Conservation (phyloP, 2,888 invertebrate genomes). For the Thera obeliscata region DNA sequence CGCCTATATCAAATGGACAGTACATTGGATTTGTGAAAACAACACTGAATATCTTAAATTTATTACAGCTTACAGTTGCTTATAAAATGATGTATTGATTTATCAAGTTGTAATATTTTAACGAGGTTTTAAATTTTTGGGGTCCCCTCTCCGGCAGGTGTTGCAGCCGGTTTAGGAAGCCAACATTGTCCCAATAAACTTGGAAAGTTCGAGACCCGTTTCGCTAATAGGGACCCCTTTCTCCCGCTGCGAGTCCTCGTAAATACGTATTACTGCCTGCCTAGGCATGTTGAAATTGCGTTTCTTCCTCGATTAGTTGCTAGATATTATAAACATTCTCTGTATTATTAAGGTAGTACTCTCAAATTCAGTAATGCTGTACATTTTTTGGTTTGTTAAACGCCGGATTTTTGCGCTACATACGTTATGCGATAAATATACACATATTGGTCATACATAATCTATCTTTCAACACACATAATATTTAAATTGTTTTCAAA, state of each 20-base stretch:
- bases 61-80: slow-evolving; percentile 3
- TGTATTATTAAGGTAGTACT: neutral
- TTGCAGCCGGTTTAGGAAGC: slow-evolving; percentile 58
- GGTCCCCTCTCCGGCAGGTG: slow-evolving; percentile 66
- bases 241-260: slow-evolving; percentile 41
- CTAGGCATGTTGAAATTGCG: slow-evolving; percentile 33
- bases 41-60: neutral
- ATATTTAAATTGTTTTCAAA: too few relatives aligned
- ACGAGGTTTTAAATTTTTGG: slow-evolving; percentile 53
- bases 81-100: slow-evolving; percentile 29
- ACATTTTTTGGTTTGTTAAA: too few relatives aligned
- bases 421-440: too few relatives aligned
- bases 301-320: slow-evolving; percentile 26
- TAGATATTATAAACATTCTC: slow-evolving; percentile 18
- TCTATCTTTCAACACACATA: too few relatives aligned
- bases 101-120: slow-evolving; percentile 41
- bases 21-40: neutral
- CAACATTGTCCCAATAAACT: slow-evolving; percentile 56
- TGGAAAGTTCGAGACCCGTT: slow-evolving; percentile 64
- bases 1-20: slow-evolving; percentile 4
- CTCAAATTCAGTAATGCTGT: too few relatives aligned
- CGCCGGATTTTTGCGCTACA: too few relatives aligned
- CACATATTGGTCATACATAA: too few relatives aligned
- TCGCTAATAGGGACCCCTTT: slow-evolving; percentile 51
- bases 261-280: slow-evolving; percentile 40